Base-by-base conservation (phyloP, 2,797 vertebrate species). In the Eidolon dupreanum region DNA sequence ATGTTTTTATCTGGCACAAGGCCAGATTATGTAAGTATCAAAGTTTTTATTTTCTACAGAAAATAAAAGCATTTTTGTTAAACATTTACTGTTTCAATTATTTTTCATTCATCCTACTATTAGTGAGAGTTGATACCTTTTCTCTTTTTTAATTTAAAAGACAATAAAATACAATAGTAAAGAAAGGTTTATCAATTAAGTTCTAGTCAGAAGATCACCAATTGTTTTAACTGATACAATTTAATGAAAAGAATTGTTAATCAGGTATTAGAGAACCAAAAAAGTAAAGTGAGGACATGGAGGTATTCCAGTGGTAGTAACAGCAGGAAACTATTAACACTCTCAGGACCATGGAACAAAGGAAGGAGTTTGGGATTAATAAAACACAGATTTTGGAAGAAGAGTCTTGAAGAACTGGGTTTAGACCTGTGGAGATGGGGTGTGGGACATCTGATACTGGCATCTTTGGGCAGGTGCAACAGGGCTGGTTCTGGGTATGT, bases 41-140 rank as follows among this genome's bases (percentile, higher is more conserved):
- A 79, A 75, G 41, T 70, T 94, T 90, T 96, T 61, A 26, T 77
- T 93, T 87, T 87, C 63, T 88, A 38, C 24, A 85, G 68, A 78
- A 96, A 95, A 63, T 78, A 83, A 77, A 74, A 96, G 8, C 12
- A 78, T 88, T 90, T 92, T 57, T 8, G 61, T 88, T 88, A 90
- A 95, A 70, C 77, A 78, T 70, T 90, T 90, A 74, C n/a, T 90
- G 3, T 84, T 92, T 94, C 73, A 81, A 66, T 57, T 63, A 73
- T 43, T 89, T 95, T 97, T 93, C 11, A 88, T 77, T 66, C 26
- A 63, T 43, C 28, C 36, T 94, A 49, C 55, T 84, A 36, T 68
- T 63, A 88, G 33, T 74, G 82, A 96, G 61, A 91, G 3, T 51
- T 66, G 66, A 91, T 70, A 43, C 43, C 6, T 87, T 65, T 84